Evolutionary conservation across 2,888 invertebrate genomes (phyloP).

Genomic region (Abscondita cerata): DNA sequence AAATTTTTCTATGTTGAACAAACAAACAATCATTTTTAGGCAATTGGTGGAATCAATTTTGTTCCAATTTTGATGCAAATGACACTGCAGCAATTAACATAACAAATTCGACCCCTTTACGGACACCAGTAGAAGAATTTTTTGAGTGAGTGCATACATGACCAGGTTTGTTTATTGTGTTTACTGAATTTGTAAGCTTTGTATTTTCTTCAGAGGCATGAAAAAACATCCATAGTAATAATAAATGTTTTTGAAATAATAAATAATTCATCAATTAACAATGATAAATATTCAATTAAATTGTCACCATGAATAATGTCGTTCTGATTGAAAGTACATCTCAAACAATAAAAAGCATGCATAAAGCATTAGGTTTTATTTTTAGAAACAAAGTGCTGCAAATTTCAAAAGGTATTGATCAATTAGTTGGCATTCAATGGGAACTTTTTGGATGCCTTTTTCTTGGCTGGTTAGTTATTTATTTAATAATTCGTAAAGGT

Average conservation of each 20-base stretch:
- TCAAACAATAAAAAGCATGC: constrained; percentile 12
- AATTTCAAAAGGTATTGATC: constrained; percentile 66
- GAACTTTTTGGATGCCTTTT: constrained; percentile 69
- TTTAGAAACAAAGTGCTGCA: constrained; percentile 68
- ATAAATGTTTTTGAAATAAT: no score
- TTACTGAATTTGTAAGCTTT: not conserved
- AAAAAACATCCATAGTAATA: no score
- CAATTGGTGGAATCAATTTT: constrained; percentile 72
- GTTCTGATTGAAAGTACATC: constrained; percentile 2
- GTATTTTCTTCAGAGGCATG: constrained; percentile 2
- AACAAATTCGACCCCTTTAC: constrained; percentile 40
- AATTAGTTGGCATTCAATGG: constrained; percentile 72
- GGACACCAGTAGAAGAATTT: constrained; percentile 65
- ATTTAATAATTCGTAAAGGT: constrained; percentile 75
- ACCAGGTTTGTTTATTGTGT: constrained; percentile 19
- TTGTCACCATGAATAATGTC: no score
- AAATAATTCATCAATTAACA: no score
- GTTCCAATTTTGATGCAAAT: constrained; percentile 47
- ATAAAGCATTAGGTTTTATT: constrained; percentile 27
- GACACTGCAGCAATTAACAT: not conserved
- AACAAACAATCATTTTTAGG: constrained; percentile 49
- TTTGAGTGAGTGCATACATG: constrained; percentile 62
- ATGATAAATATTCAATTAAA: no score
- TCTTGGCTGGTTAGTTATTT: constrained; percentile 73
- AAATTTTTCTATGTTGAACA: no score